Percentiles rank a stretch among this genome's conserved stretches.
Evolutionary conservation across 2,888 invertebrate species (phyloP).

Genomic region (Apoda limacodes): DNA sequence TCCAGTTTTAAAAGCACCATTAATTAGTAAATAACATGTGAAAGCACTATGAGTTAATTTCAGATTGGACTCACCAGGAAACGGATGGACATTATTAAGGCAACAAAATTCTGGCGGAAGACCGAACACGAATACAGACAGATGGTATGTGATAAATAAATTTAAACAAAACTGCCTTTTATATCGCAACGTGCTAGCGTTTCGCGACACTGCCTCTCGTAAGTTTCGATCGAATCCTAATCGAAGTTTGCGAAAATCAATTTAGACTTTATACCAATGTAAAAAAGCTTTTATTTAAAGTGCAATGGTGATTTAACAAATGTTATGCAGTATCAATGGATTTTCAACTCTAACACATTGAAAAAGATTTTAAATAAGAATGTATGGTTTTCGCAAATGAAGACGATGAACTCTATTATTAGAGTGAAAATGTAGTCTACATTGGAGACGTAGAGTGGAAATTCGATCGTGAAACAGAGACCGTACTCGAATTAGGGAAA

Average conservation of each 20-base stretch:
- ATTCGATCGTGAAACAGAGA: constrained; percentile 21
- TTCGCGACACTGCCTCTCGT: constrained; percentile 62
- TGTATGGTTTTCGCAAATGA: no score
- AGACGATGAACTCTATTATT: no score
- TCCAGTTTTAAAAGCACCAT: no score
- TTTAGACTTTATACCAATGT: constrained; percentile 24
- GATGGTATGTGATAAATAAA: constrained; percentile 61
- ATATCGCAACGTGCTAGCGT: constrained; percentile 65
- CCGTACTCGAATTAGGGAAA: no score
- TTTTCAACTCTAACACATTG: constrained; percentile 23
- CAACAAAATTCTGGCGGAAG: constrained; percentile 28
- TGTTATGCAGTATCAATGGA: constrained; percentile 20
- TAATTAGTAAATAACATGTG: no score
- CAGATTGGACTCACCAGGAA: constrained; percentile 55
- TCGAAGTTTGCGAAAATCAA: neutral
- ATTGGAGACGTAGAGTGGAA: constrained; percentile 27
- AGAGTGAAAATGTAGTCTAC: constrained; percentile 32
- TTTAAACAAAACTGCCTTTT: constrained; percentile 66
- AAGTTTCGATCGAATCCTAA: constrained; percentile 32
- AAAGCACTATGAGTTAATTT: no score
- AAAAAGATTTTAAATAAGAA: no score
- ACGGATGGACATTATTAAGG: constrained; percentile 56
- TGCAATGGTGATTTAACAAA: constrained; percentile 9
- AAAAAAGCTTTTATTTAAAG: constrained; percentile 24
- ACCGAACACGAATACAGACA: constrained; percentile 47